A percentile compares a stretch with the other conserved stretches of the same genome.
phyloP scores from a whole-genome alignment of 2,888 invertebrate species.

The Sarcophaga carnaria region DNA sequence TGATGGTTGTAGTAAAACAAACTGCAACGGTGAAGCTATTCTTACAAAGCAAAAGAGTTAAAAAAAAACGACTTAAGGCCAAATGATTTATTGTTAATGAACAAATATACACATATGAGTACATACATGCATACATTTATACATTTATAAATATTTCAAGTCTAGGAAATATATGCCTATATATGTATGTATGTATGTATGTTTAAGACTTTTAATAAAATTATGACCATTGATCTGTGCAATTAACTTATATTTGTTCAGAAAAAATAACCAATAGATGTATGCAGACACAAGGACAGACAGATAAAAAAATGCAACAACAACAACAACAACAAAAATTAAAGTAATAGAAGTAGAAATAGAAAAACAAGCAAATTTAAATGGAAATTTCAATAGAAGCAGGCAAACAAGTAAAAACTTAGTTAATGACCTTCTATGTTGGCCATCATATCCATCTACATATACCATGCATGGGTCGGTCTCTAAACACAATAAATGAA shows the following conservation, averaged over 20 bases:
- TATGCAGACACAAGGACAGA: constrained; percentile 3
- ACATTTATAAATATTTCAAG: neutral
- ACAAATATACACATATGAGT: constrained; percentile 26
- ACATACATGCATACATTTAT: neutral
- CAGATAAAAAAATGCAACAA: neutral
- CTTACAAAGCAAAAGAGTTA: constrained; percentile 11
- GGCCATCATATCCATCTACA: constrained; percentile 61
- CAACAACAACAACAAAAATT: neutral
- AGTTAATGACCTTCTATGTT: constrained; percentile 69
- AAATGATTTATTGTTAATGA: constrained; percentile 61
- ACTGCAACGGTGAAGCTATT: neutral
- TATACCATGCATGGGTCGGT: neutral
- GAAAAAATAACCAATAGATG: constrained; percentile 32
- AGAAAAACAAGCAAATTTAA: neutral
- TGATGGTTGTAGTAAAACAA: no score
- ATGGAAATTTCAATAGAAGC: constrained; percentile 33
- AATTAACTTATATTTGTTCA: constrained; percentile 67
- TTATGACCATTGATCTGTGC: constrained; percentile 62
- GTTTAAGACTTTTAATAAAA: constrained; percentile 45
- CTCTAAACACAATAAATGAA: constrained; percentile 27
- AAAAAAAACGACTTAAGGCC: constrained; percentile 17
- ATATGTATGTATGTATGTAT: neutral
- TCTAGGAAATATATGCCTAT: neutral
- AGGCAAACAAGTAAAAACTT: constrained; percentile 45
- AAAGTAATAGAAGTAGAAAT: neutral